These are phyloP conservation scores for Drosophila chauvacae DNA, from an alignment of 1,140 invertebrate species.

Conservation along the genomic window DNA sequence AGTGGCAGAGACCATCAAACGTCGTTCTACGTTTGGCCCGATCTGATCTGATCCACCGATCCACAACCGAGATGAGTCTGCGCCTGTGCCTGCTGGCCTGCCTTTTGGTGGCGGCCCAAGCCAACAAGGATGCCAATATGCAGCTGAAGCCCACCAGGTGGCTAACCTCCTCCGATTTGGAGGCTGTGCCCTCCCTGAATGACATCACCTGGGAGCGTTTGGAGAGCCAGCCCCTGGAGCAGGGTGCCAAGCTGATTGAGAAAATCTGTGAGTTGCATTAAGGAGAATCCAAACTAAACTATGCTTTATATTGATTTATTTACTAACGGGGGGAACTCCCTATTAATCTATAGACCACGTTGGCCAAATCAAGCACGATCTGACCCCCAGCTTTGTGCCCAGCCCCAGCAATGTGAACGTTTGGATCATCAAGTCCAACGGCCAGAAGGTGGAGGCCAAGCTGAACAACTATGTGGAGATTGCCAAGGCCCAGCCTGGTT, in stretches of 20 bases:
- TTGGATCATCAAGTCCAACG: constrained; percentile 71
- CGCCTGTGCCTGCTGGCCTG: constrained; percentile 69
- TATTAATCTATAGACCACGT: constrained; percentile 60
- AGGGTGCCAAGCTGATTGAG: constrained; percentile 66
- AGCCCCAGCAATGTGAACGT: constrained; percentile 75
- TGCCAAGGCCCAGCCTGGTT: constrained; percentile 50
- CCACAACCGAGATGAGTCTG: constrained; percentile 55
- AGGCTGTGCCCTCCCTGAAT: constrained; percentile 69
- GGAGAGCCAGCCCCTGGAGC: constrained; percentile 70
- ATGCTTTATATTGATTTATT: no score
- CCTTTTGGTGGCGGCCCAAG: constrained; percentile 56
- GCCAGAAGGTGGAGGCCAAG: constrained; percentile 63
- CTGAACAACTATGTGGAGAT: constrained; percentile 73
- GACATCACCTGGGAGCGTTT: constrained; percentile 68
- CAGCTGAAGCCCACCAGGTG: constrained; percentile 72
- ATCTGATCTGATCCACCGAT: constrained; percentile 35
- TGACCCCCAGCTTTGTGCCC: constrained; percentile 75
- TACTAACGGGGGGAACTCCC: neutral
- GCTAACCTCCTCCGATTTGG: constrained; percentile 60
- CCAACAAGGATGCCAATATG: constrained; percentile 51
- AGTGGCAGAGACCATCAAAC: constrained; percentile 54
- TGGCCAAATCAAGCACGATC: constrained; percentile 60
- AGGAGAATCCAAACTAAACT: no score
- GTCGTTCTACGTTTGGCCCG: constrained; percentile 68
- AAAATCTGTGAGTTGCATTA: constrained; percentile 55